These are phyloP conservation scores for Lota lota DNA, from an alignment of 2,113 vertebrate genomes.

Conservation along the genomic window DNA sequence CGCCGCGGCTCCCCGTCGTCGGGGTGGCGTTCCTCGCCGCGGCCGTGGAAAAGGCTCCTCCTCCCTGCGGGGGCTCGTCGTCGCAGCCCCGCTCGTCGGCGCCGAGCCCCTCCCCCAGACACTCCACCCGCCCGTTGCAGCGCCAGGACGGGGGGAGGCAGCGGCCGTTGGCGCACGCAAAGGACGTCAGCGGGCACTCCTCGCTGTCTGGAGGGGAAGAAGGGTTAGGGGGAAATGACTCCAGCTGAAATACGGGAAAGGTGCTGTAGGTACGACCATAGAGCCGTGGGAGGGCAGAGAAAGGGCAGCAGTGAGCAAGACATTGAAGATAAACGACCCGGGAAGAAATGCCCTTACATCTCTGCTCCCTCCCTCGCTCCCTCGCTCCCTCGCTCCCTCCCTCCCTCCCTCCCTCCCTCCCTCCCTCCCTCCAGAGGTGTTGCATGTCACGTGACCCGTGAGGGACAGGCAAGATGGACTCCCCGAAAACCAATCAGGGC, in stretches of 20 bases:
- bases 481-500: too few relatives aligned
- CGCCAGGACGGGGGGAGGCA: slow-evolving; percentile 76
- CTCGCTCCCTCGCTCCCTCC: too few relatives aligned
- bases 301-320: background rate
- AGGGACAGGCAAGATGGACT: too few relatives aligned
- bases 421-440: too few relatives aligned
- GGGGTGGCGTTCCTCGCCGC: background rate
- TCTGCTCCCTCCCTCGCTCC: too few relatives aligned
- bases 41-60: background rate
- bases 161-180: slow-evolving; percentile 63
- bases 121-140: slow-evolving; percentile 79
- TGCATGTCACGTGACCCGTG: too few relatives aligned
- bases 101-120: slow-evolving; percentile 68
- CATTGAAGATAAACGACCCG: too few relatives aligned
- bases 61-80: background rate
- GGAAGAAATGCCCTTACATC: too few relatives aligned
- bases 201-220: slow-evolving; percentile 45
- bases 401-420: too few relatives aligned
- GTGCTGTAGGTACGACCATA: background rate
- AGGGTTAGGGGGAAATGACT: background rate
- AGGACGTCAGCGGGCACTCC: slow-evolving; percentile 49
- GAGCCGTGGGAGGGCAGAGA: background rate
- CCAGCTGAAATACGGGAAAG: background rate
- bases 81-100: slow-evolving; percentile 66
- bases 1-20: background rate